Evolutionary conservation across 1,140 invertebrate species (phyloP).

Genomic region (Lasaia peninsularis): DNA sequence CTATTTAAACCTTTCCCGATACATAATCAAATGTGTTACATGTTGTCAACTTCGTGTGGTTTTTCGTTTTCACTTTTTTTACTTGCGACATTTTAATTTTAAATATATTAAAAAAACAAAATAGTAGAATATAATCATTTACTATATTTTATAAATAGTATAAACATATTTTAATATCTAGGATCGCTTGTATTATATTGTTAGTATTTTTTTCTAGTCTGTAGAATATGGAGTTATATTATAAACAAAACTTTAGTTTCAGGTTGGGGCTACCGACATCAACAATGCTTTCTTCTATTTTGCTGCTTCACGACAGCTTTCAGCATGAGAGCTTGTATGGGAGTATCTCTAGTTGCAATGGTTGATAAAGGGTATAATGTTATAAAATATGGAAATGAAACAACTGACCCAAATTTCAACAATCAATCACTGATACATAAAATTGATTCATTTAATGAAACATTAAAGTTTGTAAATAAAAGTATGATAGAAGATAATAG

Average conservation of each 20-base stretch:
- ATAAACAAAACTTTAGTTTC: slow-evolving; percentile 26
- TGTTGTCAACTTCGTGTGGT: too few species aligned
- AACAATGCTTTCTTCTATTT: slow-evolving; percentile 82
- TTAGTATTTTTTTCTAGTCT: too few species aligned
- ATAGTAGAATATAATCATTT: too few species aligned
- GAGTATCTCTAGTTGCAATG: slow-evolving; percentile 86
- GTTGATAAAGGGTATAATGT: slow-evolving; percentile 19
- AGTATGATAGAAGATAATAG: slow-evolving; percentile 24
- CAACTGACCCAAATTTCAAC: neutral
- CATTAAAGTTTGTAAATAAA: slow-evolving; percentile 6
- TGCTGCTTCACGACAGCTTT: slow-evolving; percentile 82
- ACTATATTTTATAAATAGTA: too few species aligned
- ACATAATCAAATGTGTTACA: too few species aligned
- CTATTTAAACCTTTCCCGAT: too few species aligned
- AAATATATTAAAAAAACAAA: too few species aligned
- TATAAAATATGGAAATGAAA: slow-evolving; percentile 11
- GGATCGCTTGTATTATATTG: too few species aligned
- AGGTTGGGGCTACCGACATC: slow-evolving; percentile 76
- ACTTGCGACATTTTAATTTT: too few species aligned
- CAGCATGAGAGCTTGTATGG: slow-evolving; percentile 82
- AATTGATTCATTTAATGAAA: neutral
- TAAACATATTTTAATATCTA: too few species aligned
- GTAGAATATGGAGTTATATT: too few species aligned
- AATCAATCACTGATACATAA: neutral
- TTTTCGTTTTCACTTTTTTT: too few species aligned